phyloP scores from a whole-genome alignment of 2,888 invertebrate species.

The Carterocephalus palaemon region DNA sequence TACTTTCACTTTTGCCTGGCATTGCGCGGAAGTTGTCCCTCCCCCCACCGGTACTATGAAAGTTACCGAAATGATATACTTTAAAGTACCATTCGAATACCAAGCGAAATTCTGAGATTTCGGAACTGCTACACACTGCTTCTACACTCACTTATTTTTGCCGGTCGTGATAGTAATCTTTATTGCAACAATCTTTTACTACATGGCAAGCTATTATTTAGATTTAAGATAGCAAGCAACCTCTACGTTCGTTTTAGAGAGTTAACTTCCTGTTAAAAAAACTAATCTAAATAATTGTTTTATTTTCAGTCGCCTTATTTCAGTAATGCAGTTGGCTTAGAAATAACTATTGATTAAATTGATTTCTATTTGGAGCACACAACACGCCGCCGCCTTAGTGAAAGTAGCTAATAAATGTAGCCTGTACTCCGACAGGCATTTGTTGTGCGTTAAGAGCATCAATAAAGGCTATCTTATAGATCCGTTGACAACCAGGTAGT shows the following conservation, averaged over 20 bases:
- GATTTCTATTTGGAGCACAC: not conserved
- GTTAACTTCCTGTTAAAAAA: not conserved
- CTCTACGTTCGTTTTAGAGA: not conserved
- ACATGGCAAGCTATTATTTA: slow-evolving; percentile 4
- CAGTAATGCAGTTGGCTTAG: not conserved
- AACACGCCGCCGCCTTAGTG: not conserved
- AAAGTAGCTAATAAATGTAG: slow-evolving; percentile 9
- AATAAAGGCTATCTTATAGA: slow-evolving; percentile 1
- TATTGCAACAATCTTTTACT: slow-evolving; percentile 3
- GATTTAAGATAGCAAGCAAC: no score
- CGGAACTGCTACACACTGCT: not conserved
- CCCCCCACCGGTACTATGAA: slow-evolving; percentile 63
- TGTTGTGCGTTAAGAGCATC: slow-evolving; percentile 6
- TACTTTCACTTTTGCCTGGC: slow-evolving; percentile 75
- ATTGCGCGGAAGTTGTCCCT: slow-evolving; percentile 47
- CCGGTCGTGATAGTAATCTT: not conserved
- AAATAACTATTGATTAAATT: not conserved
- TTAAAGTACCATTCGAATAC: slow-evolving; percentile 28
- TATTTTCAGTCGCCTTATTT: slow-evolving; percentile 2
- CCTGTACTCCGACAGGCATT: not conserved
- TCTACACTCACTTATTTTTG: slow-evolving; percentile 5
- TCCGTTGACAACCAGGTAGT: slow-evolving; percentile 8
- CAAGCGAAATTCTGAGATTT: slow-evolving; percentile 1
- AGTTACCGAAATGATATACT: slow-evolving; percentile 55
- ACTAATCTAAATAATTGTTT: not conserved